These are phyloP conservation scores for Nothocercus nigrocapillus DNA, from an alignment of 2,113 vertebrate genomes.

Conservation along the genomic window DNA sequence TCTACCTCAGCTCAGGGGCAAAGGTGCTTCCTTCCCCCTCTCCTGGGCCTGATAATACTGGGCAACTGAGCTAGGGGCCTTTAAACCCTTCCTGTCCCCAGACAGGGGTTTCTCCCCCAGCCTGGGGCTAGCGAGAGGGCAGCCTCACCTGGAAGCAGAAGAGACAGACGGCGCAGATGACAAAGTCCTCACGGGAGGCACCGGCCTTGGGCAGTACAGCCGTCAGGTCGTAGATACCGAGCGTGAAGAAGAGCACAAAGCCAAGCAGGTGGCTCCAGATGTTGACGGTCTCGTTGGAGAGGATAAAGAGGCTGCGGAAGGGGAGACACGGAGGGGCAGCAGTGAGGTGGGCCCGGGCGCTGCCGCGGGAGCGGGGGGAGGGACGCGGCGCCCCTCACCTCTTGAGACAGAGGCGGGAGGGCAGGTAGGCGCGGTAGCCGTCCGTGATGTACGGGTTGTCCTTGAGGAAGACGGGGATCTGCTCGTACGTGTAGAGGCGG, in stretches of 20 bases:
- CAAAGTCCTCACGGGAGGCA: slow-evolving; percentile 91
- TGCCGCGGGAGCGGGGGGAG: too few species aligned
- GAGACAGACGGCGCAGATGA: slow-evolving; percentile 91
- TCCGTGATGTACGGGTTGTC: slow-evolving; percentile 97
- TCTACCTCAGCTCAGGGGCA: neutral
- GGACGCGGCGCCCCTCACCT: slow-evolving; percentile 77
- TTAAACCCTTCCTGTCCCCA: rapidly evolving
- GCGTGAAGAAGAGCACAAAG: slow-evolving; percentile 90
- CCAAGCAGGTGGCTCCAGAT: slow-evolving; percentile 96
- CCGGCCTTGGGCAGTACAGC: slow-evolving; percentile 85
- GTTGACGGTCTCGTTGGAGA: slow-evolving; percentile 94
- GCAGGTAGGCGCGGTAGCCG: slow-evolving; percentile 94
- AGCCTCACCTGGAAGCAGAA: slow-evolving; percentile 93
- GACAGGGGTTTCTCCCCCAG: rapidly evolving
- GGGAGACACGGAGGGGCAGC: neutral
- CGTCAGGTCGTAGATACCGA: slow-evolving; percentile 91
- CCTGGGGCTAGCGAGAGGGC: neutral
- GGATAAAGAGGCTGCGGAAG: slow-evolving; percentile 87
- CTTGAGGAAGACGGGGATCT: slow-evolving; percentile 90
- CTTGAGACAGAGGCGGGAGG: slow-evolving; percentile 91
- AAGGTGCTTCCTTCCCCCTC: rapidly evolving
- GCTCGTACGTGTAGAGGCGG: slow-evolving; percentile 93
- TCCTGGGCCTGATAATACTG: rapidly evolving
- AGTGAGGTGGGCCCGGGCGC: neutral
- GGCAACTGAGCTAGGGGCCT: rapidly evolving